Percentiles rank a stretch among this genome's conserved stretches.
phyloP scores from a whole-genome alignment of 2,113 vertebrate species.

The Carettochelys insculpta region DNA sequence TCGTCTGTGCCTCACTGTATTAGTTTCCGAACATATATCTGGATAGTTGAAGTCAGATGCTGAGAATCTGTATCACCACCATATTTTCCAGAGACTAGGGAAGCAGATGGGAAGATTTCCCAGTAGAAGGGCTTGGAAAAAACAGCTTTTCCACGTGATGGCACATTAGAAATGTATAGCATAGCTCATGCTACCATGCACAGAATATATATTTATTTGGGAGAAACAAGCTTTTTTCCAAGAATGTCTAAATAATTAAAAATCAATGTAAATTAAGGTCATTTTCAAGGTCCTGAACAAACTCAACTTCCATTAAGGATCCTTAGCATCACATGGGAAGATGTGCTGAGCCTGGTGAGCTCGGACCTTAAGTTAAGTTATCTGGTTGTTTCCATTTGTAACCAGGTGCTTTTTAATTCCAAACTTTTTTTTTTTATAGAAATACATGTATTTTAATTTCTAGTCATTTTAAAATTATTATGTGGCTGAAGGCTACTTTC shows the following conservation, averaged over 20 bases:
- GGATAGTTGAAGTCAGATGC: no score
- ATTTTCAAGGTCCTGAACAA: background rate
- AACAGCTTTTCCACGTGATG: background rate
- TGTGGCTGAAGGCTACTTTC: background rate
- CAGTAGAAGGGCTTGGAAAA: background rate
- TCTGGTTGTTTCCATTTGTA: background rate
- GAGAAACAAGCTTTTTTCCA: background rate
- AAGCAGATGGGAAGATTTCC: background rate
- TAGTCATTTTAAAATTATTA: background rate
- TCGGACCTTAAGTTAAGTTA: background rate
- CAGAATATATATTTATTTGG: background rate
- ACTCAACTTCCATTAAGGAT: background rate
- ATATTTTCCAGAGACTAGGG: no score
- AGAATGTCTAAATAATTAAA: background rate
- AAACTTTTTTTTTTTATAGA: background rate
- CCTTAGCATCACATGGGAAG: background rate
- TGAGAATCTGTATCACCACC: no score
- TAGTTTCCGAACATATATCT: no score
- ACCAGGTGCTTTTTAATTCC: background rate
- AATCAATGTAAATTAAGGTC: background rate
- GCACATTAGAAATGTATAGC: background rate
- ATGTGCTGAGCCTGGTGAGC: accelerated
- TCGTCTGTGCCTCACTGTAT: no score
- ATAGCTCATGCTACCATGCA: background rate
- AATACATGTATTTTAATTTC: background rate